A percentile compares a stretch with the other conserved stretches of the same genome.
These are phyloP conservation scores for Lepetodrilus schrolli DNA, from an alignment of 2,888 invertebrate genomes.

Conservation along the genomic window DNA sequence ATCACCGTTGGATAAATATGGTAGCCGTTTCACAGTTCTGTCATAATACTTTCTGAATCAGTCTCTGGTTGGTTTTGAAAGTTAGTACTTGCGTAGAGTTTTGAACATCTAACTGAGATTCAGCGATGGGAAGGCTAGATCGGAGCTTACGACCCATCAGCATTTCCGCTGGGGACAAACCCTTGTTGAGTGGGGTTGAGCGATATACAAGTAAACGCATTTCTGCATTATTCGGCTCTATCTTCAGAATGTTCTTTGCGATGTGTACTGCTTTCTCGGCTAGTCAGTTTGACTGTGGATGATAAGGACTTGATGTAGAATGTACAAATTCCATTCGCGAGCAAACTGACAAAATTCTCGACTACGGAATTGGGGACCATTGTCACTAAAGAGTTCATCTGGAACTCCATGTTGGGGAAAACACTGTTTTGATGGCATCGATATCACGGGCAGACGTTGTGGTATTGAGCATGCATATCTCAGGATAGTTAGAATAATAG, in stretches of 20 bases:
- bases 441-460: not conserved
- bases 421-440: not conserved
- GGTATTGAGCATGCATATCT: not conserved
- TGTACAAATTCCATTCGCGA: constrained; percentile 30
- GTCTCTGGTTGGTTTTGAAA: not conserved
- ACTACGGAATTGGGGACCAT: constrained; percentile 27
- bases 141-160: constrained; percentile 34
- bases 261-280: constrained; percentile 38
- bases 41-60: constrained; percentile 41
- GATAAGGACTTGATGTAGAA: constrained; percentile 32
- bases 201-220: constrained; percentile 35
- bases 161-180: constrained; percentile 37
- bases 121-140: constrained; percentile 9
- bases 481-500: constrained; percentile 20
- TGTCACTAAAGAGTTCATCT: constrained; percentile 26
- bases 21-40: constrained; percentile 30
- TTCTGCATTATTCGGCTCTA: constrained; percentile 9
- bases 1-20: constrained; percentile 30
- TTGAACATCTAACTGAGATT: not conserved
- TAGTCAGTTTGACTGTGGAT: constrained; percentile 36
- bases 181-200: constrained; percentile 34
- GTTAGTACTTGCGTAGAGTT: not conserved
- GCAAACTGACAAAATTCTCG: constrained; percentile 31
- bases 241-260: constrained; percentile 37
- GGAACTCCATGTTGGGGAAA: constrained; percentile 34